A percentile compares a stretch with the other conserved stretches of the same genome.
These are phyloP conservation scores for Poeciliopsis retropinna DNA, from an alignment of 2,113 vertebrate genomes.

Conservation along the genomic window DNA sequence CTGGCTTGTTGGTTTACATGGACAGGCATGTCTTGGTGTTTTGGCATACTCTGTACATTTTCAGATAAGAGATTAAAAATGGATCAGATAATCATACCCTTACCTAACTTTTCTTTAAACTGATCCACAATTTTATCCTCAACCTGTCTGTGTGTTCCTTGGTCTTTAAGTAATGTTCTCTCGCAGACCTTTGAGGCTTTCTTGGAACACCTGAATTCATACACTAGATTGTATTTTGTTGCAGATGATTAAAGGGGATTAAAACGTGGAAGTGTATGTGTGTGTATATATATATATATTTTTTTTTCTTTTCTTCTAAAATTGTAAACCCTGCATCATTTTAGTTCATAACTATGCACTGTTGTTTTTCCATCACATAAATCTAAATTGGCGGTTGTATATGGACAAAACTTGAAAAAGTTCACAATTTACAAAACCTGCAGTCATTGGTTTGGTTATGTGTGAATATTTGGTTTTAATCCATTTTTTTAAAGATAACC, in stretches of 20 bases:
- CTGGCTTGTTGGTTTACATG: background rate
- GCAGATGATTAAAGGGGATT: background rate
- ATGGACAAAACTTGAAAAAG: background rate
- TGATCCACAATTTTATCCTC: no score
- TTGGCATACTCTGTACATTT: no score
- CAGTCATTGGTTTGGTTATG: no score
- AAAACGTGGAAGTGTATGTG: background rate
- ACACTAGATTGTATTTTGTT: background rate
- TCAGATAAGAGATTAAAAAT: no score
- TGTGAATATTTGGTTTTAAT: conserved; percentile 11
- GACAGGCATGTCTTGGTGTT: background rate
- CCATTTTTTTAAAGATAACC: background rate
- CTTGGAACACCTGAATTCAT: background rate
- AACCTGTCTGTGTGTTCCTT: no score
- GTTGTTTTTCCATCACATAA: background rate
- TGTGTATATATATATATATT: no score
- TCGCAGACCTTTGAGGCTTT: no score
- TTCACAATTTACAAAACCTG: no score
- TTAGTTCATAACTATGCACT: background rate
- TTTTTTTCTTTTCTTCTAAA: no score
- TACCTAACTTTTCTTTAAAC: no score
- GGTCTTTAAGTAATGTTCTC: no score
- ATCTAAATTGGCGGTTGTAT: background rate
- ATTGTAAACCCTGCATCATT: background rate
- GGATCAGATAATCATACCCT: no score